These are phyloP conservation scores for Catharus bicknelli DNA, from an alignment of 2,113 vertebrate genomes.

Conservation along the genomic window DNA sequence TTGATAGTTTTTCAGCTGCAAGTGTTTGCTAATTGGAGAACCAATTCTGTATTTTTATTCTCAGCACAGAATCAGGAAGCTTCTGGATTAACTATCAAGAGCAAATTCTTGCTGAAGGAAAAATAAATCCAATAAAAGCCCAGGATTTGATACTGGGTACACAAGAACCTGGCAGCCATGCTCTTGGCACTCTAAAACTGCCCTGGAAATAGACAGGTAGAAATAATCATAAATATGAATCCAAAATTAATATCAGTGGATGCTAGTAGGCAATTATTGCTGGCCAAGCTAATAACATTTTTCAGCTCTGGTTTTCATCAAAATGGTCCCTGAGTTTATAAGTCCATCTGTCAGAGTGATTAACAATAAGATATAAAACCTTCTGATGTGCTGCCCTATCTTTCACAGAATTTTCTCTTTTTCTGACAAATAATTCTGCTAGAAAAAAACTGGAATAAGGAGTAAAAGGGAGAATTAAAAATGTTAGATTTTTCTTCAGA, in stretches of 20 bases:
- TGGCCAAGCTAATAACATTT: neutral
- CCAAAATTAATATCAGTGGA: neutral
- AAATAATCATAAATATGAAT: neutral
- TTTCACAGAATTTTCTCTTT: neutral
- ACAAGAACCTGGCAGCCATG: neutral
- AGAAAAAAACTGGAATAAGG: neutral
- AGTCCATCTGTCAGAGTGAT: neutral
- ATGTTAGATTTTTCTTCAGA: neutral
- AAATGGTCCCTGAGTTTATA: neutral
- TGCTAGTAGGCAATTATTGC: neutral
- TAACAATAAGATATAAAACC: neutral
- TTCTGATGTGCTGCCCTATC: neutral
- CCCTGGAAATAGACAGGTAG: neutral
- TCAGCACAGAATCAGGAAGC: conserved; percentile 21
- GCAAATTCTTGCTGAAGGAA: conserved; percentile 24
- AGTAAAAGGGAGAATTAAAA: neutral
- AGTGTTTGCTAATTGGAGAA: conserved; percentile 53
- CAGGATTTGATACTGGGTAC: neutral
- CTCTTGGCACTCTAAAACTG: neutral
- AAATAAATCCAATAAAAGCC: neutral
- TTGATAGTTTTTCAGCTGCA: conserved; percentile 48
- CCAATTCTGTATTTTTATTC: conserved; percentile 25
- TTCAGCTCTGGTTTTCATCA: neutral
- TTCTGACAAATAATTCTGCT: neutral
- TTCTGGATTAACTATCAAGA: conserved; percentile 29